Base-by-base conservation (phyloP, 2,888 invertebrate genomes). In the Dasypogon diadema region DNA sequence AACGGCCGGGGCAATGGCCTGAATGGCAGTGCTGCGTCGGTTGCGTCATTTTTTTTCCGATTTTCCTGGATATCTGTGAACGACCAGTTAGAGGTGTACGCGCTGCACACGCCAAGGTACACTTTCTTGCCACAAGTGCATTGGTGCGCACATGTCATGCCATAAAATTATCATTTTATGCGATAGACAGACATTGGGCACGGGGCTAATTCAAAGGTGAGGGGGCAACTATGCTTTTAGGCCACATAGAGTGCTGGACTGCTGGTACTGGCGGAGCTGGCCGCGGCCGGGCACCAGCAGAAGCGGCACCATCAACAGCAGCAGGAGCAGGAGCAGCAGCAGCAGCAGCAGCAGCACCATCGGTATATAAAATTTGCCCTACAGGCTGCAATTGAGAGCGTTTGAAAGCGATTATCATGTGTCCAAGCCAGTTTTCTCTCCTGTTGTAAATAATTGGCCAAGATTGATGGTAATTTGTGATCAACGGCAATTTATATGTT, bases 391-490 rank as follows among this genome's bases (percentile, higher is more conserved):
- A 75, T 74, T 73, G 56, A 73, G 30, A 34, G 56, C 68, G 63
- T 77, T 77, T 77, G 54, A 54, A 55, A 65, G 63, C 63, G 73
- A 77, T 75, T 54, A 65, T 77, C 75, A 73, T 54, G 75, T 75
- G 56, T 60, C 76, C 76, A 68, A 68, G 74, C 70, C 58, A 76
- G 75, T 74, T 75, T 60, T 73, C 74, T 68, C 68, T 42, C 51
- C 70, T 46, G 48, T 75, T 77, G 73, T 74, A 51, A 75, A 77
- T 77, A 77, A 77, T 77, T 77, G 77, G 77, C 74, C 42, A 72
- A 77, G 77, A 77, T 77, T 77, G 75, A 77, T 77, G 75, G 75
- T 74, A 76, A 76, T 77, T 76, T 75, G 70, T 58, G 77, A 77
- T 77, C 65, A 51, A 21, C 55, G 54, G 70, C 75, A 77, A 77